These are phyloP conservation scores for Volucella bombylans DNA, from an alignment of 2,888 invertebrate species.

Conservation along the genomic window DNA sequence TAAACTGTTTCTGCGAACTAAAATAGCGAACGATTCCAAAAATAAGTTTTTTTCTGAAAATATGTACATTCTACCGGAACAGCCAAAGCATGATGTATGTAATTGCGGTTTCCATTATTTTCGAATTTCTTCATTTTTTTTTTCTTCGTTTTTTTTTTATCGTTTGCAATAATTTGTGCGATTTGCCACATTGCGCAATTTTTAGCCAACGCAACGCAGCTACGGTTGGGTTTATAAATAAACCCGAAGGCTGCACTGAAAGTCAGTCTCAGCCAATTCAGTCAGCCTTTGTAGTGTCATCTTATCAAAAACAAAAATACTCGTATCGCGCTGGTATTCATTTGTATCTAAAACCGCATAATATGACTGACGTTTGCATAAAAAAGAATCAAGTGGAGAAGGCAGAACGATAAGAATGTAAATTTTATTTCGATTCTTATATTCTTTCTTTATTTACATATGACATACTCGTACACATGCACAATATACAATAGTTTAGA, in stretches of 20 bases:
- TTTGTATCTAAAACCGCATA: conserved; percentile 27
- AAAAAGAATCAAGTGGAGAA: conserved; percentile 13
- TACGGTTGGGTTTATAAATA: conserved; percentile 17
- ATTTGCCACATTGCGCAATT: conserved; percentile 35
- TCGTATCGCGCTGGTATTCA: conserved; percentile 4
- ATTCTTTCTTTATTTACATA: neutral
- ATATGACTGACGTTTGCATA: conserved; percentile 52
- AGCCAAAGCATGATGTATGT: neutral
- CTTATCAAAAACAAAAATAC: conserved; percentile 50
- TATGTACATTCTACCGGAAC: neutral
- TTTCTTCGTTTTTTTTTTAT: neutral
- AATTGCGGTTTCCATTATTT: conserved; percentile 34
- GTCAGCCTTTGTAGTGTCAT: conserved; percentile 27
- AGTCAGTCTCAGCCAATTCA: too few species aligned
- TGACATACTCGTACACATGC: too few species aligned
- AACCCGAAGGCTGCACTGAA: conserved; percentile 16
- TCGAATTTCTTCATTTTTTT: conserved; percentile 3
- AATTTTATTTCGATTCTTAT: conserved; percentile 26
- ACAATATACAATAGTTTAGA: neutral
- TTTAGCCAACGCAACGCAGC: conserved; percentile 8
- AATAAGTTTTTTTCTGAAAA: conserved; percentile 35
- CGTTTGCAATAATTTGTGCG: neutral
- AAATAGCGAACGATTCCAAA: conserved; percentile 18
- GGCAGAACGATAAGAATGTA: conserved; percentile 54
- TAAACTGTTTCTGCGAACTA: conserved; percentile 8